Base-by-base conservation (phyloP, 2,888 invertebrate genomes). In the Tachystola acroxantha region DNA sequence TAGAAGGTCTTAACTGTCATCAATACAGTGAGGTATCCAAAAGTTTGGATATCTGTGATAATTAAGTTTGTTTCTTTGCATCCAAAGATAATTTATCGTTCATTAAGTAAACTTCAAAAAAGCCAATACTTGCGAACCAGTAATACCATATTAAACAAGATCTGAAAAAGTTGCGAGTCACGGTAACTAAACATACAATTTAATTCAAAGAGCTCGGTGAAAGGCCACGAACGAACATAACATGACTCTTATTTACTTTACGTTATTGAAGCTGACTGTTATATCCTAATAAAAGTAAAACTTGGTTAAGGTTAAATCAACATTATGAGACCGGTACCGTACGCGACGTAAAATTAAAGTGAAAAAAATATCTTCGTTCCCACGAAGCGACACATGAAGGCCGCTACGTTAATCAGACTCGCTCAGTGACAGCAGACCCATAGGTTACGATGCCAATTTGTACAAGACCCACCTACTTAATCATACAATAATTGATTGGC, bases 401-500 rank as follows among this genome's bases (percentile, higher is more conserved):
- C 56, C 63, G 52, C 42, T 48, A 47, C 54, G 59, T 64, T 61
- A 63, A 60, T 64, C 57, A 65, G 57, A 56, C 54, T 48, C 46
- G 48, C 51, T 32, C 33, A 31, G 51, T 59, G 63, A 56, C 58
- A 56, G 50, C 53, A 45, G 44, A 42, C 49, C 49, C 45, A 57
- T 51, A 54, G 43, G 48, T 57, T 49, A 47, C 38, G 42, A 42
- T 60, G 60, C 64, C 67, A 73, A 71, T 74, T 72, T 67, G 63
- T 63, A 56, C 46, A 57, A 50, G 46, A 60, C 57, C 59, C 56
- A 62, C 59, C 62, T 59, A 62, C 58, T 71, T 67, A 64, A 65
- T 70, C 62, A 69, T 53, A 57, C 51, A 58, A 57, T 63, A 64
- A 69, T 67, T 69, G 66, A 73, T 68, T 72, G 70, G 61, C 66